phyloP scores from a whole-genome alignment of 2,888 invertebrate genomes.

The Sarcophaga variegata region DNA sequence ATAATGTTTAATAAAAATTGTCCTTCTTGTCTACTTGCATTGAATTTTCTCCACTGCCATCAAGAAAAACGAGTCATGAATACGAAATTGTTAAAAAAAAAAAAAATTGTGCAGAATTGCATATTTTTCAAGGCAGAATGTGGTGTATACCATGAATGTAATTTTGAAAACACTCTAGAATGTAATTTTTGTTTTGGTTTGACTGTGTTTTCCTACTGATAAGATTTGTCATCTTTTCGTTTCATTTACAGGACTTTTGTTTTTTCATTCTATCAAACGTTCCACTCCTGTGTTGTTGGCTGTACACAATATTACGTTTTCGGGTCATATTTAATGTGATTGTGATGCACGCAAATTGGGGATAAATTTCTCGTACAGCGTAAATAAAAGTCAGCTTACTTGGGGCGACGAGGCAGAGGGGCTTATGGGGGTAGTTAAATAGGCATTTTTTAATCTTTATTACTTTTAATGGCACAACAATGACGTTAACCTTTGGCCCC shows the following conservation, averaged over 20 bases:
- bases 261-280: not conserved
- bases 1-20: conserved; percentile 38
- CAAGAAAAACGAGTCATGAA: conserved; percentile 43
- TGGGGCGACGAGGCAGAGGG: not conserved
- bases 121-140: conserved; percentile 3
- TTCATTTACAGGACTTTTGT: not conserved
- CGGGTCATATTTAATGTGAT: conserved; percentile 74
- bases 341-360: conserved; percentile 79
- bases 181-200: not conserved
- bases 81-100: conserved; percentile 39
- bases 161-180: not conserved
- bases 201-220: conserved; percentile 59
- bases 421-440: conserved; percentile 23
- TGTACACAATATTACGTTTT: not conserved
- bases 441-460: conserved; percentile 60
- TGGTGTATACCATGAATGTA: too few species aligned
- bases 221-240: conserved; percentile 53
- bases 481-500: conserved; percentile 1
- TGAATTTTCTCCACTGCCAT: not conserved
- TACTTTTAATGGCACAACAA: not conserved
- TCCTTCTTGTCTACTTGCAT: not conserved
- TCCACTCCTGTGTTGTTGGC: conserved; percentile 28
- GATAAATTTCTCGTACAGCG: conserved; percentile 70
- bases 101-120: conserved; percentile 61
- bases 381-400: conserved; percentile 20